These are phyloP conservation scores for Hucho hucho DNA, from an alignment of 2,113 vertebrate species.

Conservation along the genomic window DNA sequence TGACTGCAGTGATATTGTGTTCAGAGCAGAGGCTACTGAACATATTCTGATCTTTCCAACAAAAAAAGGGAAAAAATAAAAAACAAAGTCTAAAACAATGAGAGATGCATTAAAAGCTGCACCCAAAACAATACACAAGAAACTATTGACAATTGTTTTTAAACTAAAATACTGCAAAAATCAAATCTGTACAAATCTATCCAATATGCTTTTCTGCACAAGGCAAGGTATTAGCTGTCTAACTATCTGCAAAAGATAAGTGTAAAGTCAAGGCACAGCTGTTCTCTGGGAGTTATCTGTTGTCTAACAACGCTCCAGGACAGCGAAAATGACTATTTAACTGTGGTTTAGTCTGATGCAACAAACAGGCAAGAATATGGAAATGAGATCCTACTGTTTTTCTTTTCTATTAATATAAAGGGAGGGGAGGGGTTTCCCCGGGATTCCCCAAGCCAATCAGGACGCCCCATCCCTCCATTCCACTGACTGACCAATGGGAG, in stretches of 20 bases:
- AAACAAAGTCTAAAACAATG: constrained; percentile 1
- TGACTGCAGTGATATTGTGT: constrained; percentile 49
- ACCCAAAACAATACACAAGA: background rate
- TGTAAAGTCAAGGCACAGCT: background rate
- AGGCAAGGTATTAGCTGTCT: background rate
- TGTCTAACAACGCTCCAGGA: constrained; percentile 44
- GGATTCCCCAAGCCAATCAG: constrained; percentile 68
- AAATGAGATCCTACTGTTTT: constrained; percentile 59
- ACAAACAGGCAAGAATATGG: constrained; percentile 67
- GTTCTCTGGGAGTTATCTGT: constrained; percentile 30
- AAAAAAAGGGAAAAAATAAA: background rate
- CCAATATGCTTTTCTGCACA: constrained; percentile 18
- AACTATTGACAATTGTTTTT: constrained; percentile 1
- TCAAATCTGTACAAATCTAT: background rate
- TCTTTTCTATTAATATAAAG: constrained; percentile 59
- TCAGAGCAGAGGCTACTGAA: constrained; percentile 65
- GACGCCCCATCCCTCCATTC: constrained; percentile 17
- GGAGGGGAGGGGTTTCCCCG: constrained; percentile 49
- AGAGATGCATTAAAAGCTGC: background rate
- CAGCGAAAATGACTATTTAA: constrained; percentile 68
- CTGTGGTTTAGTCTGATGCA: constrained; percentile 74
- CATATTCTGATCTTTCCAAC: constrained; percentile 66
- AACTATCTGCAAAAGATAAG: background rate
- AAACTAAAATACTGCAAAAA: constrained; percentile 12
- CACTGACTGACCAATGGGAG: constrained; percentile 50